Conservation (phyloP, 2,797 vertebrate genomes). For the Ceyx erithaca region DNA sequence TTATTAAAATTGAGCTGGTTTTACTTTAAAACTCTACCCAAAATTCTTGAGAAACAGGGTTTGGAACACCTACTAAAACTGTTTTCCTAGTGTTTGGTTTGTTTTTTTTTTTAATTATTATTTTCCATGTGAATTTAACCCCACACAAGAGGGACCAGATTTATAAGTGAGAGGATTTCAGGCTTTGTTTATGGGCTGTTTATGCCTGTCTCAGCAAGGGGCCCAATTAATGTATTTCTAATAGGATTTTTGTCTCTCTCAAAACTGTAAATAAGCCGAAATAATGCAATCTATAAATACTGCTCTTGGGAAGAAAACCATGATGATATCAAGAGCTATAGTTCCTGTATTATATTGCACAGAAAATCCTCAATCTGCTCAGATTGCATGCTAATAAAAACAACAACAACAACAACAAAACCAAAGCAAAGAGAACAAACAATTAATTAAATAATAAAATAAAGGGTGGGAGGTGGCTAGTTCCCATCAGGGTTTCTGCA, state of each 20-base stretch:
- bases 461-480: accelerated
- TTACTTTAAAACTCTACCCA: background rate
- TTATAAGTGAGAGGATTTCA: background rate
- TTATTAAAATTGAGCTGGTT: background rate
- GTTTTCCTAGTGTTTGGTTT: background rate
- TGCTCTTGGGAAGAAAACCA: background rate
- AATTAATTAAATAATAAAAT: background rate
- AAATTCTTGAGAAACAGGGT: background rate
- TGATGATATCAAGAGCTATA: background rate
- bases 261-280: conserved; percentile 33
- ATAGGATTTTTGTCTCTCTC: conserved; percentile 24
- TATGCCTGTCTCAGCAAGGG: background rate
- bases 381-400: background rate
- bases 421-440: background rate
- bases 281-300: conserved; percentile 36
- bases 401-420: background rate
- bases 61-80: background rate
- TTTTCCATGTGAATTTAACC: background rate
- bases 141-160: background rate
- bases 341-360: background rate
- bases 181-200: background rate
- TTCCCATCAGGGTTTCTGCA: background rate
- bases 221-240: conserved; percentile 39
- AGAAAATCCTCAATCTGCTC: background rate
- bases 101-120: background rate